Conservation (phyloP, 2,888 invertebrate genomes). For the Drosophila pseudotakahashii region DNA sequence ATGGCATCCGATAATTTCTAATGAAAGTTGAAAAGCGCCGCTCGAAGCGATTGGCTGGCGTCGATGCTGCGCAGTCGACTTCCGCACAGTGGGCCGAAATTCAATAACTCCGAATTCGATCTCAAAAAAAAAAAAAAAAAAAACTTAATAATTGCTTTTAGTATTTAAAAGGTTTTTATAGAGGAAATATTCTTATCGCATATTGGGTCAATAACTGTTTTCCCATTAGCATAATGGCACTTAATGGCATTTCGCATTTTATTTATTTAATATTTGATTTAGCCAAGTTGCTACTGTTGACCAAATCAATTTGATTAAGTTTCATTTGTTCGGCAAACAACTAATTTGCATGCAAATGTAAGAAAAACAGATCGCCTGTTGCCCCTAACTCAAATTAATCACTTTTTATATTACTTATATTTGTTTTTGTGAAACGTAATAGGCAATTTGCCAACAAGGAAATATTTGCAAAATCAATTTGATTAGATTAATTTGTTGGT, state of each 20-base stretch:
- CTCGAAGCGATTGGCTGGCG: slow-evolving; percentile 62
- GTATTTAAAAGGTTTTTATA: too few species aligned
- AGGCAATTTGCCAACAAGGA: not conserved
- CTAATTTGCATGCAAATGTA: slow-evolving; percentile 4
- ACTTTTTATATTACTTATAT: slow-evolving; percentile 2
- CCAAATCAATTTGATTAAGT: slow-evolving; percentile 5
- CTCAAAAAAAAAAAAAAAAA: too few species aligned
- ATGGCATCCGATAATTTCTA: slow-evolving; percentile 58
- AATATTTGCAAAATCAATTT: slow-evolving; percentile 17
- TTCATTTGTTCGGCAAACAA: not conserved
- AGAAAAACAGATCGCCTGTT: not conserved
- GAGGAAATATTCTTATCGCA: too few species aligned
- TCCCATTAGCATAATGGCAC: not conserved
- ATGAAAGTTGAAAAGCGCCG: slow-evolving; percentile 73
- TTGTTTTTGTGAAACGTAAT: slow-evolving; percentile 1
- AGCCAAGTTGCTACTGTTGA: slow-evolving; percentile 10
- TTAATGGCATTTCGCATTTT: slow-evolving; percentile 1
- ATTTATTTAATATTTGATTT: slow-evolving; percentile 7
- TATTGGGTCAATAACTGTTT: not conserved
- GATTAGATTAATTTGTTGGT: not conserved
- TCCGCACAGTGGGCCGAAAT: slow-evolving; percentile 19
- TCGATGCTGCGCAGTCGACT: slow-evolving; percentile 49
- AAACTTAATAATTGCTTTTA: too few species aligned
- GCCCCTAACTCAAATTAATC: not conserved
- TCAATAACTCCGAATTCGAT: not conserved